Evolutionary conservation across 2,888 invertebrate species (phyloP), one percentile per base, ranked within the genome.

Genomic region (Temnothorax unifasciatus): DNA sequence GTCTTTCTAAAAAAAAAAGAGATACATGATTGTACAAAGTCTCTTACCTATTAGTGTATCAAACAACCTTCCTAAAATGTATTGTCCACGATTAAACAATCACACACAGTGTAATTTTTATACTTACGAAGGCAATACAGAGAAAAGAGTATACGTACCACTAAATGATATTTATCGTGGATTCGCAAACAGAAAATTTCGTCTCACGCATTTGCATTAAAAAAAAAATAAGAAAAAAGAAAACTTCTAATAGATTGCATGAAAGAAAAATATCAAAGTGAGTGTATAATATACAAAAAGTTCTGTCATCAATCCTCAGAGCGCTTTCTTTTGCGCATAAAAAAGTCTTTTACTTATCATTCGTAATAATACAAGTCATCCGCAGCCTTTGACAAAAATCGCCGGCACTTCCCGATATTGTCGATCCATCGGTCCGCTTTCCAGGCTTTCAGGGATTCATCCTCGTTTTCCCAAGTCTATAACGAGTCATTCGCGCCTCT

Each of bases 21-120:
- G 29, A 54, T 41, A 66, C 41, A 52, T 66, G 52, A 50, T 64
- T 52, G 21, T 66, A 77, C n/a, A 54, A 76, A 64, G 29, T 44
- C n/a, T 18, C 13, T 69, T 69, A 69, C 1, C 25, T 75, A 75
- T 15, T n/a, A 66, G 44, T 71, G 47, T 47, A 77, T 68, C 21
- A 54, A 50, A 76, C 44, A 57, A 69, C 13, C n/a, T 81, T 44
- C 13, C 34, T 50, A 79, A 69, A 25, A 47, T 47, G 21, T 69
- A 57, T 79, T 61, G 71, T 47, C 18, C 47, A 57, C 21, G 4
- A 11, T 69, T 71, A 81, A 71, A 68, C n/a, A 54, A 38, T 79
- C 54, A 69, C 69, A 79, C 66, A 69, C 15, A 47, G 21, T 63
- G 25, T 50, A 59, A 81, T 71, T 81, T 77, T 38, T 47, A 79